Conservation (phyloP, 2,113 vertebrate species). For the Tachysurus vachellii region DNA sequence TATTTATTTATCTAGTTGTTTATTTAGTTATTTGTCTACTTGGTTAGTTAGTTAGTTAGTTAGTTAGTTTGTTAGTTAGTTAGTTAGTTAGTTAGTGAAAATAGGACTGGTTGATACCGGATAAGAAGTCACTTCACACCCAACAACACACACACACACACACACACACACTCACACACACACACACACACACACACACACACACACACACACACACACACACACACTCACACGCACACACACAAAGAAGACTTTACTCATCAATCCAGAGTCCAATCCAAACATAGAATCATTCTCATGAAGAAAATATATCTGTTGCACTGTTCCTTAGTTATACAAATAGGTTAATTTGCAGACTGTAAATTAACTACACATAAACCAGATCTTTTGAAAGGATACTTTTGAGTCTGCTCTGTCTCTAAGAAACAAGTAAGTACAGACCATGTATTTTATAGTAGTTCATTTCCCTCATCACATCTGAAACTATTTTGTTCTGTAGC, state of each 20-base stretch:
- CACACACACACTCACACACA: too few species aligned
- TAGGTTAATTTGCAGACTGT: not conserved
- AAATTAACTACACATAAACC: not conserved
- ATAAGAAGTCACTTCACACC: conserved; percentile 42
- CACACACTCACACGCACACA: too few species aligned
- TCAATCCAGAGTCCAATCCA: conserved; percentile 48
- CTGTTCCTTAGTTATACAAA: not conserved
- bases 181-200: too few species aligned
- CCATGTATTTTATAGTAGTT: not conserved
- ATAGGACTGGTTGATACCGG: conserved; percentile 27
- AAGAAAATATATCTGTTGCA: conserved; percentile 13
- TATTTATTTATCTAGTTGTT: too few species aligned
- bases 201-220: too few species aligned
- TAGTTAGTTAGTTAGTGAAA: not conserved
- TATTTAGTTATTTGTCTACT: conserved; percentile 23
- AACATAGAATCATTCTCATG: conserved; percentile 55
- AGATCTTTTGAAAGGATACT: not conserved
- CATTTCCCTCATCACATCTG: not conserved
- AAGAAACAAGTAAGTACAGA: conserved; percentile 7
- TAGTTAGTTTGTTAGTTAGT: too few species aligned
- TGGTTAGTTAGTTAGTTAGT: too few species aligned
- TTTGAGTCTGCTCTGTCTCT: not conserved
- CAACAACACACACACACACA: not conserved
- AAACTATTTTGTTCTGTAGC: conserved; percentile 9
- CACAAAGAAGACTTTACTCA: conserved; percentile 49